Base-by-base conservation (phyloP, 2,888 invertebrate genomes). In the Prenolepis imparis region DNA sequence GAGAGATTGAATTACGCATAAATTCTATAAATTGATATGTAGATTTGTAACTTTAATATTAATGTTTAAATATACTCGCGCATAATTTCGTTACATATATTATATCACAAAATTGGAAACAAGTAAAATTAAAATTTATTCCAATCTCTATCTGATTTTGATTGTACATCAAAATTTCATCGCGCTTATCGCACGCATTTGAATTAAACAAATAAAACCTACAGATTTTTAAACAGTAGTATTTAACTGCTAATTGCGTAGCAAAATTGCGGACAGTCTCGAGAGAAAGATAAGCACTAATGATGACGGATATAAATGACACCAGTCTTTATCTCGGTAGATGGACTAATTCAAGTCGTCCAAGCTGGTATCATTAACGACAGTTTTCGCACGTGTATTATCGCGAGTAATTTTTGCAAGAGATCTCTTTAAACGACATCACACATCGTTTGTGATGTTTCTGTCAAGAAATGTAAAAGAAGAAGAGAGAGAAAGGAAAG, bases 311-410 rank as follows among this genome's bases (percentile, higher is more conserved):
- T 36, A 18, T 41, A 15, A 28, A 86, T 78, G 86, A 88, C 82
- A 82, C 82, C 72, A 78, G 85, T 77, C 75, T 84, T 87, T 86
- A 84, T 86, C 83, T 86, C 89, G 82, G 87, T 89, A 91, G 91
- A 94, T 92, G 92, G 91, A 92, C 92, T 94, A 94, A 94, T 94
- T 93, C 92, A 93, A 93, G 92, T 93, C 93, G 93, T 94, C 94
- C 93, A 93, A 77, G 78, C 88, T 89, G 28, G 28, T 21, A 84
- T 92, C 90, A 89, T 92, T 92, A 92, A 82, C 82, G 87, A 82
- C 84, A 83, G 81, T 85, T 90, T 89, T 85, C 88, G 86, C 86
- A 78, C 85, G 88, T 87, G 82, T 90, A 89, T 90, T 87, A 90
- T 52, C 86, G 87, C 85, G 84, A n/a, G 84, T 87, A 86, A 89